Evolutionary conservation across 1,140 invertebrate species (phyloP).

Genomic region (Nylanderia fulva): DNA sequence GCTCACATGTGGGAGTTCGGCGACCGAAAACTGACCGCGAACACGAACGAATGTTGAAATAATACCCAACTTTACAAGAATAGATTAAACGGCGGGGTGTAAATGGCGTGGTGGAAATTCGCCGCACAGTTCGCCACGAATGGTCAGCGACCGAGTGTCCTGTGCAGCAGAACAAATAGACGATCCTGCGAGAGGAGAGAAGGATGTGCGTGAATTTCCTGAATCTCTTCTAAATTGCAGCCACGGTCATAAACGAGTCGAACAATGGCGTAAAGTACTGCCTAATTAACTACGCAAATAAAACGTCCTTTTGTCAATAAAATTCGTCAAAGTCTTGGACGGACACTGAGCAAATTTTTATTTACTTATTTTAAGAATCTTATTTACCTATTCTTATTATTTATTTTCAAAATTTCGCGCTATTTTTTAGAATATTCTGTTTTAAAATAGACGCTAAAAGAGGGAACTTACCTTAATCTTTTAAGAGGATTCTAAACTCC

Average conservation of each 20-base stretch:
- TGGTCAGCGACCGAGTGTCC: neutral
- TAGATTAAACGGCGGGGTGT: constrained; percentile 38
- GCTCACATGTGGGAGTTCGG: neutral
- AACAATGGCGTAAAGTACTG: neutral
- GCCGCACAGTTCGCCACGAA: constrained; percentile 31
- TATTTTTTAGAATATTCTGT: too few species aligned
- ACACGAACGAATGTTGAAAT: constrained; percentile 49
- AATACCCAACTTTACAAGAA: constrained; percentile 47
- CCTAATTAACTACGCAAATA: neutral
- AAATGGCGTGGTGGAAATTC: constrained; percentile 34
- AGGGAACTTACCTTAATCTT: too few species aligned
- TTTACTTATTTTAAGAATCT: too few species aligned
- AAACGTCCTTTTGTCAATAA: neutral
- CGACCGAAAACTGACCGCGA: neutral
- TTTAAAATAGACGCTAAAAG: too few species aligned
- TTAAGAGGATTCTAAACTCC: too few species aligned
- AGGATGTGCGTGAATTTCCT: constrained; percentile 14
- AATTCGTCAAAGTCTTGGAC: neutral
- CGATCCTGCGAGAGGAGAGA: neutral
- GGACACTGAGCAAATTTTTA: too few species aligned
- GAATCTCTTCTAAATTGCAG: neutral
- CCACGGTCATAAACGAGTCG: neutral
- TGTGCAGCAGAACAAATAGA: constrained; percentile 25
- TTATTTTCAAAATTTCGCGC: too few species aligned
- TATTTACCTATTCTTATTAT: too few species aligned